phyloP scores from a whole-genome alignment of 2,888 invertebrate genomes.

The Mantis religiosa region DNA sequence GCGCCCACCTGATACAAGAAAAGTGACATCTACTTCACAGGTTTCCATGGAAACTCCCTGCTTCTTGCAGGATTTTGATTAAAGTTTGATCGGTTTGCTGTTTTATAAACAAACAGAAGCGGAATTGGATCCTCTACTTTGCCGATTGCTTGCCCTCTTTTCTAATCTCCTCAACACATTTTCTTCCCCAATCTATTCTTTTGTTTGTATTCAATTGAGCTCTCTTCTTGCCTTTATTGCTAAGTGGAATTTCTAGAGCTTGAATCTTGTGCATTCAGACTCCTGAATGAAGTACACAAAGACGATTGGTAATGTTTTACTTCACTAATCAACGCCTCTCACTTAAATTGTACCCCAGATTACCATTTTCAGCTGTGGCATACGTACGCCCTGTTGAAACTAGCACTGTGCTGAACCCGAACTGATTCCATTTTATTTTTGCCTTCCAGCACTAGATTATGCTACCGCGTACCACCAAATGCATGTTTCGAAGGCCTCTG shows the following conservation, averaged over 20 bases:
- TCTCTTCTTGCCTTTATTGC: neutral
- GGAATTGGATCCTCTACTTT: neutral
- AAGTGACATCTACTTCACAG: neutral
- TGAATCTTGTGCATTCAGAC: neutral
- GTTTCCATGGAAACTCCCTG: neutral
- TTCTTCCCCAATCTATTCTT: neutral
- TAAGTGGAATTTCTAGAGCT: neutral
- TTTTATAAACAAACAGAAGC: neutral
- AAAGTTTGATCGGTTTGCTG: neutral
- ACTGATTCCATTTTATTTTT: too few relatives aligned
- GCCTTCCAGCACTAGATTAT: too few relatives aligned
- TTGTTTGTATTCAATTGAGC: neutral
- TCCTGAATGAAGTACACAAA: too few relatives aligned
- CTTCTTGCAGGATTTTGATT: neutral
- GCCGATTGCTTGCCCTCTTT: neutral
- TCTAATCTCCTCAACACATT: neutral
- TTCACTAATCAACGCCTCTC: too few relatives aligned
- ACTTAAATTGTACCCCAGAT: too few relatives aligned
- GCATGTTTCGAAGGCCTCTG: too few relatives aligned
- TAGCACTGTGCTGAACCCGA: too few relatives aligned
- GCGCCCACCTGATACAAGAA: too few relatives aligned
- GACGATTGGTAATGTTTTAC: too few relatives aligned
- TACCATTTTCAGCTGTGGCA: too few relatives aligned
- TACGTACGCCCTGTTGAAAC: too few relatives aligned
- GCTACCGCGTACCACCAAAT: too few relatives aligned